Base-by-base conservation (phyloP, 2,888 invertebrate genomes). In the Brenthis daphne region DNA sequence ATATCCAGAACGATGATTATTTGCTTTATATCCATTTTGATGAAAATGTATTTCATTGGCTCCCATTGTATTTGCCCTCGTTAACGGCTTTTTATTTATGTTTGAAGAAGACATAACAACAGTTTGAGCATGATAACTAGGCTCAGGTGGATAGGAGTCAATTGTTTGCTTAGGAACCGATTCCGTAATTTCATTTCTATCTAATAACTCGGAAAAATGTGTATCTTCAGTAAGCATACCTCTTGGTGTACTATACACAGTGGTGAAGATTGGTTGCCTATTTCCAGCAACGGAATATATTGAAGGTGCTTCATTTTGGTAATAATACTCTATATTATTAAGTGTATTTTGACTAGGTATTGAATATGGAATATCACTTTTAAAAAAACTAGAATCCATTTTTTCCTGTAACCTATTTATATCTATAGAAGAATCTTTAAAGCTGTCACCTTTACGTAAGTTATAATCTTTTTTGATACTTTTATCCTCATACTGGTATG, bases 251-350 rank as follows among this genome's bases (percentile, higher is more conserved):
- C 96, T 96, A 83, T 96, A 96, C 11, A 96, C 95, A 61, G 95
- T 95, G n/a, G 96, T 96, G 79, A 95, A 96, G 66, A 94, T 94
- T 76, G 95, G 94, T 83, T 95, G 94, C 68, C 95, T 94, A 87
- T 96, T 95, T 58, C 96, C 96, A 60, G 96, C 96, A 20, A 96
- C 95, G 2, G 96, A 96, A 82, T 96, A 96, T 81, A 96, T 96
- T 51, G 96, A 96, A 20, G 95, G 94, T 64, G 94, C 94, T 81
- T 95, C 92, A 76, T 87, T 90, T 64, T 87, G 82, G 73, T 91
- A 92, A 79, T 90, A 92, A 80, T 85, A 90, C 77, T 92, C 92
- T 73, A 90, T 82, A 79, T 85, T 90, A 75, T 80, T 87, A 79
- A 81, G 81, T 84, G 86, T 81, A 72, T 77, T 83, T 81, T 85